Evolutionary conservation across 1,140 invertebrate genomes (phyloP), one percentile per base, ranked within the genome.

Genomic region (Musca vetustissima): DNA sequence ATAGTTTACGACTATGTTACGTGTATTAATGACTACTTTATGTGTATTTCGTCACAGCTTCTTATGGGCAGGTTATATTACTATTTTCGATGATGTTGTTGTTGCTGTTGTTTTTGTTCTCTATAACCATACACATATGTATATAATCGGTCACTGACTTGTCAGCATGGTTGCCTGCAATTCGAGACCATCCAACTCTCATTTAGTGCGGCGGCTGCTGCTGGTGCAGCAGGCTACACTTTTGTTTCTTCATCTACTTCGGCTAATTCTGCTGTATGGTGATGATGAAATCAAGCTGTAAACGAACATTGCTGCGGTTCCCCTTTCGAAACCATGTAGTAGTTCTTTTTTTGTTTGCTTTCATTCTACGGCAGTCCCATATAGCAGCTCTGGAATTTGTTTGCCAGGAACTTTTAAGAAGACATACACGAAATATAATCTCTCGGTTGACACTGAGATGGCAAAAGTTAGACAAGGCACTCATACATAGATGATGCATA

Each of bases 101-200:
- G 21, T 52, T 52, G 21, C 14, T 21, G 49, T 52, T 49, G 55
- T 28, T 59, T 28, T 59, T 55, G 19, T 55, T 21, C 28, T 24
- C 17, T 59, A 17, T 61, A 36, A 61, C 57, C 28, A 69, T 52
- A n/a, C n/a, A n/a, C n/a, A n/a, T n/a, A n/a, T n/a, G n/a, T n/a
- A n/a, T n/a, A 69, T 69, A 69, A 69, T 69, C 68, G 68, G 68
- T 69, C 68, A 69, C 59, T 69, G 64, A 69, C 61, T 66, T 53
- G 53, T 47, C 68, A 65, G 59, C 57, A 61, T 61, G 57, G 57
- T 21, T 69, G 68, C 59, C 32, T 69, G 68, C 64, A 69, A 69
- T 69, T 69, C 57, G 68, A 69, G 68, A 69, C 65, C 61, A 52
- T 64, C 68, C 59, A 69, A 69, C 68, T 61, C 57, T 61, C 36